Percentiles rank a stretch among this genome's conserved stretches.
These are phyloP conservation scores for Lagopus muta DNA, from an alignment of 2,113 vertebrate species.

Conservation along the genomic window DNA sequence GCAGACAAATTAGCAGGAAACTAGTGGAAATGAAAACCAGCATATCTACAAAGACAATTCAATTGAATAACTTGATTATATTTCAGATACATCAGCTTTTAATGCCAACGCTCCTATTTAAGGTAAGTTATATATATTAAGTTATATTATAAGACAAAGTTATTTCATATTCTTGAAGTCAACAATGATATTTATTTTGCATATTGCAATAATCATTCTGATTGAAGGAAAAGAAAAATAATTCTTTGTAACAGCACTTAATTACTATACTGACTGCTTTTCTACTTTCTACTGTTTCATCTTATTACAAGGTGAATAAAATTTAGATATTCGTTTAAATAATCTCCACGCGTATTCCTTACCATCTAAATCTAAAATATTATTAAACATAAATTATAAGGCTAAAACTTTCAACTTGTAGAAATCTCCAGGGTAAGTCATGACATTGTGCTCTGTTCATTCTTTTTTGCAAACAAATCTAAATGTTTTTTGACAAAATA, in stretches of 20 bases:
- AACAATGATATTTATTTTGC: background rate
- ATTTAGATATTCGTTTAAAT: constrained; percentile 82
- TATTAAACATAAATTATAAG: constrained; percentile 75
- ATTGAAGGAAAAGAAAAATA: background rate
- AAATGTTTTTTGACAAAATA: background rate
- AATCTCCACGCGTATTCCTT: constrained; percentile 73
- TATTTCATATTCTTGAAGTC: background rate
- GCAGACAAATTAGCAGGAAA: background rate
- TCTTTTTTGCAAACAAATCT: constrained; percentile 34
- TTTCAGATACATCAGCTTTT: background rate
- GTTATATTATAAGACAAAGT: background rate
- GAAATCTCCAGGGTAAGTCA: constrained; percentile 63
- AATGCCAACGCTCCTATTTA: background rate
- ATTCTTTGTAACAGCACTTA: constrained; percentile 30
- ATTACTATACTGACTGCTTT: constrained; percentile 53
- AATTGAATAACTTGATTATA: background rate
- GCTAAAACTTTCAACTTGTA: constrained; percentile 64
- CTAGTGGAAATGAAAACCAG: background rate
- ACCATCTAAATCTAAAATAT: constrained; percentile 77
- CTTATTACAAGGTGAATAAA: constrained; percentile 78
- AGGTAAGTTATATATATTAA: too few relatives aligned
- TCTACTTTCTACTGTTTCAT: constrained; percentile 40
- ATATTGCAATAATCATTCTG: background rate
- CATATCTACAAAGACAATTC: background rate
- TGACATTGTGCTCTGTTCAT: constrained; percentile 19